Conservation (phyloP, 2,888 invertebrate species). For the Mesorhabditis spiculigera region DNA sequence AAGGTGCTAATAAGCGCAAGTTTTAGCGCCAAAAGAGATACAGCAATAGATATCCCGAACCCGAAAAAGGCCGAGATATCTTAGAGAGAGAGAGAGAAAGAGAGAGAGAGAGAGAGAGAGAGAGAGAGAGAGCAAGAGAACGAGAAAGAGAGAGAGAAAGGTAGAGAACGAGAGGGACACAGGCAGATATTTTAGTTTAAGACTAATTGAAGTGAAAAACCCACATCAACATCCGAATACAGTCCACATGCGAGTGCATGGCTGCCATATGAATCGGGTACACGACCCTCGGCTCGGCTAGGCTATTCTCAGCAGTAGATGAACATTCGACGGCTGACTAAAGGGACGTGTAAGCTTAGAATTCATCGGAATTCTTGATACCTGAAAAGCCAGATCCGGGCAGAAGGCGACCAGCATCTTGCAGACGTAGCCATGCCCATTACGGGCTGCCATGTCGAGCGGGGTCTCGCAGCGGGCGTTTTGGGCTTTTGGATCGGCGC, state of each 20-base stretch:
- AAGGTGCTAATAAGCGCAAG: no score
- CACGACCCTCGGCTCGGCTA: constrained; percentile 24
- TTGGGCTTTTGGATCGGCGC: constrained; percentile 41
- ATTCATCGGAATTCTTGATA: background rate
- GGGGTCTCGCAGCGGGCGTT: constrained; percentile 75
- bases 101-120: background rate
- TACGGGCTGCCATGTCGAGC: constrained; percentile 85
- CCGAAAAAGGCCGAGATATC: constrained; percentile 60
- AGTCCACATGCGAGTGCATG: constrained; percentile 70
- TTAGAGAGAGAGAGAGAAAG: constrained; percentile 59
- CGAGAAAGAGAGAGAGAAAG: background rate
- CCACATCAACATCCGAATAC: constrained; percentile 23
- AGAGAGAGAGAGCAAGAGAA: constrained; percentile 18
- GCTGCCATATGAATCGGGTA: constrained; percentile 76
- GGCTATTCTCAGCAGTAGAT: constrained; percentile 25
- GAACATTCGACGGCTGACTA: constrained; percentile 32
- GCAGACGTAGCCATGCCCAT: constrained; percentile 46
- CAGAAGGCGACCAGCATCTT: constrained; percentile 31
- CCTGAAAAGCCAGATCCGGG: constrained; percentile 44
- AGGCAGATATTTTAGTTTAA: constrained; percentile 8
- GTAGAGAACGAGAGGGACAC: constrained; percentile 32
- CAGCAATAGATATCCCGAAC: no score
- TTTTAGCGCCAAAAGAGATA: no score
- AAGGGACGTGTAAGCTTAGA: background rate
- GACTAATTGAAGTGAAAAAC: background rate